Base-by-base conservation (phyloP, 2,888 invertebrate species). In the Dione vanillae region DNA sequence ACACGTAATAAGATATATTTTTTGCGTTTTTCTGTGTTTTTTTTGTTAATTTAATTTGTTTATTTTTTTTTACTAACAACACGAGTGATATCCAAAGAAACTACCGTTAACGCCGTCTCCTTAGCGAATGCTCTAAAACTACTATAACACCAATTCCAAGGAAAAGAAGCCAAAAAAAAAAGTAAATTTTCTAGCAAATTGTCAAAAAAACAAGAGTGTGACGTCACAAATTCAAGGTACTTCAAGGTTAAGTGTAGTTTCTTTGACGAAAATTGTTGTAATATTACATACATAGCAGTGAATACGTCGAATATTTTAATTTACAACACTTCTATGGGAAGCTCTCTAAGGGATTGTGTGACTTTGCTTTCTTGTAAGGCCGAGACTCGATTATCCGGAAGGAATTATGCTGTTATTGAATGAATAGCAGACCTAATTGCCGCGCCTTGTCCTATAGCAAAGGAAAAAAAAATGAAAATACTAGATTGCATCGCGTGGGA, bases 1-100 rank as follows among this genome's bases (percentile, higher is more conserved):
- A 87, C 82, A 84, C 84, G 56, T 83, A 83, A 84, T 84, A 85
- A 83, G 79, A 85, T 83, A 85, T 83, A 85, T 84, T 85, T 83
- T 64, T 49, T 64, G 35, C 64, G 35, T 37, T 64, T 62, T 64
- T 64, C 64, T 51, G 49, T 47, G 19, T 82, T 80, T 75, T 77
- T 82, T 83, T 82, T 83, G n/a, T n/a, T n/a, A n/a, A n/a, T n/a
- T n/a, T n/a, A n/a, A n/a, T n/a, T 83, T 84, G 74, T 78, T 78
- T 65, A 45, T 27, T 64, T 43, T 64, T 43, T 61, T 68, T 72
- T 75, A 76, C 74, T 76, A 76, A 72, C 74, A 69, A 75, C 65
- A 75, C 72, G 69, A 77, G 75, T 74, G 45, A 75, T 76, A 76
- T 71, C 80, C 79, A 88, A 87, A 85, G 80, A 86, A 88, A 88